A percentile compares a stretch with the other conserved stretches of the same genome.
Conservation (phyloP, 2,797 vertebrate species). For the Miichthys miiuy region DNA sequence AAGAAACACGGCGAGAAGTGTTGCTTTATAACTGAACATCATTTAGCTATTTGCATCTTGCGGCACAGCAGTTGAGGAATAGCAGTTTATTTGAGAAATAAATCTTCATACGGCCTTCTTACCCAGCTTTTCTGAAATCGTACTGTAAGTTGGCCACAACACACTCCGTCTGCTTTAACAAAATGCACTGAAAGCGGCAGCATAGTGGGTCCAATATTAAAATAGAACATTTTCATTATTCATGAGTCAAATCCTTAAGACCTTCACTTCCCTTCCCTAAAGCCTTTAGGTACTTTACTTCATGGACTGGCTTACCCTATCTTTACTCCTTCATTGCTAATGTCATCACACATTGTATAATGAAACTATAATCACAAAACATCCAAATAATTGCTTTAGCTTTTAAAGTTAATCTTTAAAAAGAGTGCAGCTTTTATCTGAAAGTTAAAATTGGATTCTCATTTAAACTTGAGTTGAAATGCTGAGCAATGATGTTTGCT, state of each 20-base stretch:
- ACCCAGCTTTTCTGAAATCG: not conserved
- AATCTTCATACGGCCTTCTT: not conserved
- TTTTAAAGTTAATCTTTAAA: conserved; percentile 10
- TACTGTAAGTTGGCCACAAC: too few species aligned
- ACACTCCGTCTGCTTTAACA: not conserved
- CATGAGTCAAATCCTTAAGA: not conserved
- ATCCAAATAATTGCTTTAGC: not conserved
- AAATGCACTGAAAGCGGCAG: not conserved
- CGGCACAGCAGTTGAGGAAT: not conserved
- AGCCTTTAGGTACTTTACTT: not conserved
- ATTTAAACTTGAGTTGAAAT: conserved; percentile 59
- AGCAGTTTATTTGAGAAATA: not conserved
- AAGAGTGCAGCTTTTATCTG: conserved; percentile 1
- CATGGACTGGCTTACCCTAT: not conserved
- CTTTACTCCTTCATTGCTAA: not conserved
- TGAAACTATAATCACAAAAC: not conserved
- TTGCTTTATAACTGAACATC: not conserved
- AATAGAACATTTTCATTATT: not conserved
- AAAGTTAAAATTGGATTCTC: conserved; percentile 40
- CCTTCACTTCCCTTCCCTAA: not conserved
- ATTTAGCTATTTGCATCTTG: conserved; percentile 15
- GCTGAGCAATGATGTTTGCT: conserved; percentile 61
- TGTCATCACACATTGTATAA: not conserved
- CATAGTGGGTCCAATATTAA: not conserved
- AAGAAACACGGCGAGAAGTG: not conserved